phyloP scores from a whole-genome alignment of 2,888 invertebrate genomes.

The Zelleria hepariella region DNA sequence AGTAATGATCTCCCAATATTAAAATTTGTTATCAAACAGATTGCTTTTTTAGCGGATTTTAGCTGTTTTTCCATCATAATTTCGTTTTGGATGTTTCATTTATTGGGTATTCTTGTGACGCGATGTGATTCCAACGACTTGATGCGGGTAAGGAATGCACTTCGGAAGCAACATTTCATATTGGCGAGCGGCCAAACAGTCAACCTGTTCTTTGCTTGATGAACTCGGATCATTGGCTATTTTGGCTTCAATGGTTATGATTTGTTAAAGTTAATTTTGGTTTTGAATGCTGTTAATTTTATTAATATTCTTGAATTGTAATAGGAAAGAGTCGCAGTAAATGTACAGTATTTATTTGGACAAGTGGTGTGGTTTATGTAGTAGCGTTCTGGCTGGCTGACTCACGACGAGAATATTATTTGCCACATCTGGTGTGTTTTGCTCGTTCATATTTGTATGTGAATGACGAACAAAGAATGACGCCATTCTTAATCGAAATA shows the following conservation, averaged over 20 bases:
- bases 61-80: no score
- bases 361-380: slow-evolving; percentile 38
- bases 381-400: slow-evolving; percentile 47
- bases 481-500: slow-evolving; percentile 39
- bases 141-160: slow-evolving; percentile 36
- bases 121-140: not conserved
- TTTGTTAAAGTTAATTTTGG: not conserved
- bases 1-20: no score
- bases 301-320: slow-evolving; percentile 23
- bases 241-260: not conserved
- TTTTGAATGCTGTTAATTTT: not conserved
- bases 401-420: slow-evolving; percentile 52
- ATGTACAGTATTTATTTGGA: slow-evolving; percentile 61
- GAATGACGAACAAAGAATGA: slow-evolving; percentile 45
- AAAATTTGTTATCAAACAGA: no score
- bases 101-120: not conserved
- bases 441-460: slow-evolving; percentile 51
- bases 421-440: slow-evolving; percentile 56
- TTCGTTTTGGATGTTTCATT: no score
- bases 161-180: slow-evolving; percentile 47
- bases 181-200: slow-evolving; percentile 43
- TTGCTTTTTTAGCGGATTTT: no score
- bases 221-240: not conserved
- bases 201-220: slow-evolving; percentile 4
- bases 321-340: slow-evolving; percentile 41